phyloP scores from a whole-genome alignment of 2,113 vertebrate species.

The Macaca fascicularis region T2T-MFA8v1.1 NC_088376.1:199972501-199973000 shows the following conservation, averaged over 20 bases:
- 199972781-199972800: not conserved
- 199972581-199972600: not conserved
- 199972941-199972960: not conserved
- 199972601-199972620: not conserved
- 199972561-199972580: not conserved
- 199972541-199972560: not conserved
- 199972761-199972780: not conserved
- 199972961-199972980: constrained; percentile 1
- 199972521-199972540: not conserved
- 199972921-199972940: not conserved
- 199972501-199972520: not conserved
- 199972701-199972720: not conserved
- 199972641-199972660: not conserved
- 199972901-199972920: not conserved
- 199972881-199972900: not conserved
- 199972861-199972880: not conserved
- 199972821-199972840: not conserved
- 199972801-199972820: not conserved
- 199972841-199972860: not conserved
- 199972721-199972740: not conserved
- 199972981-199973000: not conserved
- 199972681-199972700: not conserved
- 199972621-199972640: constrained; percentile 8
- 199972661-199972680: not conserved
- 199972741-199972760: not conserved